Base-by-base conservation (phyloP, 2,797 vertebrate species). In the Numenius phaeopus region DNA sequence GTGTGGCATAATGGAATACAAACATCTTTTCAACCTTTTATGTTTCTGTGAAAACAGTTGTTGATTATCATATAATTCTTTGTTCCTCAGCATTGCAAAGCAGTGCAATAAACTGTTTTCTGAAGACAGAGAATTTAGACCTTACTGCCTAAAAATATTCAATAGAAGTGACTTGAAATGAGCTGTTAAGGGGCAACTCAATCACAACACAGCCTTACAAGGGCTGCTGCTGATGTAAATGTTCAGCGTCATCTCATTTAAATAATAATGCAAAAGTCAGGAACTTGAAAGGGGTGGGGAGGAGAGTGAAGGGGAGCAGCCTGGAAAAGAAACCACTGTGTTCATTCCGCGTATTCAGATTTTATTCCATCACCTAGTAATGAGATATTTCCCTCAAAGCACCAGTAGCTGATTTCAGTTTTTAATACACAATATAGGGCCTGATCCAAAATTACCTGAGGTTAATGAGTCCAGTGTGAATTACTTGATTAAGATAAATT, bases 401-500 rank as follows among this genome's bases (percentile, higher is more conserved):
- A 75, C 66, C 65, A 58, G n/a, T 4, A 50, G 81, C 62, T 34
- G 24, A 71, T 67, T 83, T 85, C 42, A 34, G n/a, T 10, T 87
- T 84, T 93, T 78, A 82, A 87, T 83, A 83, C 0, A 15, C 22
- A 65, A 29, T 69, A 30, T 39, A 72, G n/a, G 57, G 23, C 34
- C 71, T 65, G 65, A 80, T 92, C 65, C 69, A 86, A 83, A 95
- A 78, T 54, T 66, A 58, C 44, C 39, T 42, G 34, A 84, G 32
- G 83, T 94, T 95, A 89, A 87, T 42, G 71, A 71, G 55, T 61
- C 73, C 66, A 72, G 15, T 40, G 46, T 83, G 83, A 85, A 82
- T 89, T 90, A 89, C 71, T 79, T 83, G 72, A 89, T 93, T 91
- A 93, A 88, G 88, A 78, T 90, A 90, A 86, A 79, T 84, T 3